Evolutionary conservation across 2,888 invertebrate genomes (phyloP).

Genomic region (Chymomyza fuscimana): DNA sequence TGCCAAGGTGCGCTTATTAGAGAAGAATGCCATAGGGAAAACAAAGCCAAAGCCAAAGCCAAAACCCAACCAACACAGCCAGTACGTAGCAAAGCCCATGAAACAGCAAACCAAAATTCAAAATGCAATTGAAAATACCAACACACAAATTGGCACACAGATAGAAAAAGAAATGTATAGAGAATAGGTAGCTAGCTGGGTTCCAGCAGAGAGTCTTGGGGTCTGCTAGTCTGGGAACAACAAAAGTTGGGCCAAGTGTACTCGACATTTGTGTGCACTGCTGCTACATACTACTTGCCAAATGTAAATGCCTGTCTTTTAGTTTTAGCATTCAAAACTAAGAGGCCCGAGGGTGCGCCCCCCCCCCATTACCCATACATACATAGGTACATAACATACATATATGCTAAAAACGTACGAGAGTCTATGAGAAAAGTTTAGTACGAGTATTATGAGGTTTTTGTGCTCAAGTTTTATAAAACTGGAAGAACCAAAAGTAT

Average conservation of each 20-base stretch:
- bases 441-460: neutral
- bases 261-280: conserved; percentile 4
- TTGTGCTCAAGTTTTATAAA: neutral
- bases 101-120: conserved; percentile 25
- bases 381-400: neutral
- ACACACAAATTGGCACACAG: conserved; percentile 14
- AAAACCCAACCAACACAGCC: neutral
- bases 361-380: too few species aligned
- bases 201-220: neutral
- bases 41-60: neutral
- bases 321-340: neutral
- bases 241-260: conserved; percentile 2
- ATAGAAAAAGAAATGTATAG: neutral
- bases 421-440: neutral
- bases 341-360: neutral
- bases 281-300: neutral
- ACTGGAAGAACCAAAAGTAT: neutral
- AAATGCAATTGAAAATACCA: conserved; percentile 31
- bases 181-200: neutral
- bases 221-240: neutral
- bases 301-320: conserved; percentile 18
- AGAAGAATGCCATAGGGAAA: neutral
- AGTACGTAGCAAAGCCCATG: neutral
- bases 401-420: neutral
- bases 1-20: conserved; percentile 14